Evolutionary conservation across 1,140 invertebrate species (phyloP).

Genomic region (Drosophila bipectinata): DNA sequence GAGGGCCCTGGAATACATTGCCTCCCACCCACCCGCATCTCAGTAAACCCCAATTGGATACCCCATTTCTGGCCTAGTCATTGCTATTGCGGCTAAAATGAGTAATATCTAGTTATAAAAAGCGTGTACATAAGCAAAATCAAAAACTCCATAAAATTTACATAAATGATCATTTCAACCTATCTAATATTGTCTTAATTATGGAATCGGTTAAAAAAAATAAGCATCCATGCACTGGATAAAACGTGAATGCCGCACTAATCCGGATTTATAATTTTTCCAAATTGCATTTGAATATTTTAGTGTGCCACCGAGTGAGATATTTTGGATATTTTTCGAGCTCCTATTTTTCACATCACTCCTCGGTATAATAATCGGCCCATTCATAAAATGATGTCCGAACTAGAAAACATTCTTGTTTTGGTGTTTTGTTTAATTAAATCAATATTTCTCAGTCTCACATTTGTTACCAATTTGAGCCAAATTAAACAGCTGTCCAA

Average conservation of each 20-base stretch:
- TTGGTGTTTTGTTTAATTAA: slow-evolving; percentile 24
- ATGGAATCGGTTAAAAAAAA: slow-evolving; percentile 13
- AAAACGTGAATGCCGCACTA: slow-evolving; percentile 15
- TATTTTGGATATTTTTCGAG: not conserved
- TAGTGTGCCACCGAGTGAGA: slow-evolving; percentile 6
- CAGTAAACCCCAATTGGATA: slow-evolving; percentile 6
- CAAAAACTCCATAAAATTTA: slow-evolving; percentile 33
- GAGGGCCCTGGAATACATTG: slow-evolving; percentile 84
- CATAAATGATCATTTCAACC: slow-evolving; percentile 35
- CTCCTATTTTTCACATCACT: not conserved
- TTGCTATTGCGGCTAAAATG: slow-evolving; percentile 39
- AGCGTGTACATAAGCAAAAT: slow-evolving; percentile 47
- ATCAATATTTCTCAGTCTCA: slow-evolving; percentile 29
- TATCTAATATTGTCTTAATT: slow-evolving; percentile 25
- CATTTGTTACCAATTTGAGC: slow-evolving; percentile 35
- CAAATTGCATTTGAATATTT: slow-evolving; percentile 34
- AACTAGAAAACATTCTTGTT: not conserved
- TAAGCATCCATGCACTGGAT: slow-evolving; percentile 10
- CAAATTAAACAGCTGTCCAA: slow-evolving; percentile 45
- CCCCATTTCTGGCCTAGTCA: slow-evolving; percentile 45
- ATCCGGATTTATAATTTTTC: slow-evolving; percentile 27
- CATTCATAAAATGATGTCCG: slow-evolving; percentile 5
- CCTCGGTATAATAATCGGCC: not conserved
- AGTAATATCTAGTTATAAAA: slow-evolving; percentile 42
- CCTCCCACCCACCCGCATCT: slow-evolving; percentile 58